Percentiles rank a stretch among this genome's conserved stretches.
Conservation (phyloP, 2,113 vertebrate species). For the Nyctereutes procyonoides region DNA sequence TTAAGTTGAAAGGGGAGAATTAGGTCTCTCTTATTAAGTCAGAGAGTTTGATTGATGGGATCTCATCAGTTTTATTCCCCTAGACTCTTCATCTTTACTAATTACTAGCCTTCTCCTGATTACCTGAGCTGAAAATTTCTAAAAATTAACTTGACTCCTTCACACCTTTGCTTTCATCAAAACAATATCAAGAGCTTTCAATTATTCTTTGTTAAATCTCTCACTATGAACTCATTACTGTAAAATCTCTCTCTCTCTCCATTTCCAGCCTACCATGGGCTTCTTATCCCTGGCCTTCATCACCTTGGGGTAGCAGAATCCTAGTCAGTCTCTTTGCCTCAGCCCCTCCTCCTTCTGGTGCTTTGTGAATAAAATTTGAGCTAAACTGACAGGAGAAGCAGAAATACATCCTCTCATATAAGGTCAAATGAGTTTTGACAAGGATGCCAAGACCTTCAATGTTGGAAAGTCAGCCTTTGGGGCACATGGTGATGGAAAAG, state of each 20-base stretch:
- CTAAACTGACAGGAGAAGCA: not conserved
- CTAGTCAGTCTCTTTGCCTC: fast-evolving
- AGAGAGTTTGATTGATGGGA: not conserved
- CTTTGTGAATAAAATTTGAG: not conserved
- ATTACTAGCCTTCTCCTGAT: not conserved
- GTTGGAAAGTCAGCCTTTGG: not conserved
- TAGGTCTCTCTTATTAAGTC: not conserved
- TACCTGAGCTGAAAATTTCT: not conserved
- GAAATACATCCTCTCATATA: not conserved
- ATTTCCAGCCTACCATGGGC: not conserved
- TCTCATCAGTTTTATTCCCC: not conserved
- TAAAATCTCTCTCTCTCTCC: too few species aligned
- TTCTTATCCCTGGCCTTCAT: too few species aligned
- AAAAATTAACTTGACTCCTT: not conserved
- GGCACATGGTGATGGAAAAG: not conserved
- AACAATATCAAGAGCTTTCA: not conserved
- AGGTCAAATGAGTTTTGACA: not conserved
- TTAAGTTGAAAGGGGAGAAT: not conserved
- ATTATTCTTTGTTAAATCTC: not conserved
- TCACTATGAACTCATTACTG: not conserved
- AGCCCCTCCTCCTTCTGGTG: fast-evolving
- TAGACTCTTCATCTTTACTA: slow-evolving; percentile 25
- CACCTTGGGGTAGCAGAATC: not conserved
- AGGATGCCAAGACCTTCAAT: not conserved
- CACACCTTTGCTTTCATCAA: not conserved